These are phyloP conservation scores for Drosophila virilis DNA, from an alignment of 1,140 invertebrate genomes.

Conservation along the genomic window DNA sequence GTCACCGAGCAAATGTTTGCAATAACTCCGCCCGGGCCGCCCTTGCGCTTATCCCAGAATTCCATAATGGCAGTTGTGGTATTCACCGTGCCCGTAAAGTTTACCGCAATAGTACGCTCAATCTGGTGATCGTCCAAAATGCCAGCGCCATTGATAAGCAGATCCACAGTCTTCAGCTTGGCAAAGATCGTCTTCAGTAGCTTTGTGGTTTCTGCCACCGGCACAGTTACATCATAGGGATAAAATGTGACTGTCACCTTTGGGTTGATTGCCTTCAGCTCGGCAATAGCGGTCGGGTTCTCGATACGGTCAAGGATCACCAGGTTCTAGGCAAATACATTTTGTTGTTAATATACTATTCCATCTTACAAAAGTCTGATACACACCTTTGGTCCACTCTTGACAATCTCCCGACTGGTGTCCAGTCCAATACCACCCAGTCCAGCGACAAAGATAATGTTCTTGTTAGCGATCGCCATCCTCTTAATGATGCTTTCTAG, in stretches of 20 bases:
- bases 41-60: slow-evolving; percentile 86
- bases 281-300: slow-evolving; percentile 64
- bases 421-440: slow-evolving; percentile 77
- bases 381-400: slow-evolving; percentile 59
- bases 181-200: slow-evolving; percentile 67
- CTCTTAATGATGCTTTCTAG: slow-evolving; percentile 9
- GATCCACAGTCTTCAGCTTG: slow-evolving; percentile 68
- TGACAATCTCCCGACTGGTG: slow-evolving; percentile 67
- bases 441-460: slow-evolving; percentile 76
- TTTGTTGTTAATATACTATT: neutral
- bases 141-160: slow-evolving; percentile 78
- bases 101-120: slow-evolving; percentile 79
- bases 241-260: slow-evolving; percentile 71
- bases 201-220: slow-evolving; percentile 55
- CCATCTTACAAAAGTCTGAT: neutral
- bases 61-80: slow-evolving; percentile 75
- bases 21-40: slow-evolving; percentile 87
- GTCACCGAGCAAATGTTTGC: slow-evolving; percentile 88
- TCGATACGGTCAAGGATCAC: slow-evolving; percentile 74
- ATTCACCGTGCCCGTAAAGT: slow-evolving; percentile 76
- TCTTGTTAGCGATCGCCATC: slow-evolving; percentile 73
- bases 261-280: slow-evolving; percentile 69
- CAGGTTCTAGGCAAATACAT: slow-evolving; percentile 49
- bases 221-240: slow-evolving; percentile 73
- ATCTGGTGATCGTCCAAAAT: slow-evolving; percentile 75